Evolutionary conservation across 2,113 vertebrate genomes (phyloP).

Genomic region (Brachyhypopomus occidentalis): DNA sequence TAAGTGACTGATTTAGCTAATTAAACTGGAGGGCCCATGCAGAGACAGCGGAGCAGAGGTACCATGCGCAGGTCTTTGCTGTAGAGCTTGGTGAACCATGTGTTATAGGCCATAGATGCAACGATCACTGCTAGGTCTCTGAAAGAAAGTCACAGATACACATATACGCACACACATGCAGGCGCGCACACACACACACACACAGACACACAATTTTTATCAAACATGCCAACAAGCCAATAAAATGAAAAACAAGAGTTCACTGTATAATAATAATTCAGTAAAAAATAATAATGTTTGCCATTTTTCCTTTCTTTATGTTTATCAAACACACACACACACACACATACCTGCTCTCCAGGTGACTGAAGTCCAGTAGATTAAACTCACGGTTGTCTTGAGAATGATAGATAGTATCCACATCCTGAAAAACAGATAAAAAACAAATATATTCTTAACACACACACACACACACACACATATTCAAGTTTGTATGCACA

Average conservation of each 20-base stretch:
- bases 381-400: slow-evolving; percentile 92
- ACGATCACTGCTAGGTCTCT: slow-evolving; percentile 91
- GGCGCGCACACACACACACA: slow-evolving; percentile 21
- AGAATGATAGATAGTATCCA: slow-evolving; percentile 92
- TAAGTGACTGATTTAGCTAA: not conserved
- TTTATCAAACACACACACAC: too few species aligned
- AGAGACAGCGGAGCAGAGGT: slow-evolving; percentile 61
- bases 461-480: slow-evolving; percentile 46
- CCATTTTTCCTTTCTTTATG: too few species aligned
- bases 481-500: slow-evolving; percentile 16
- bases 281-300: too few species aligned
- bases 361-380: slow-evolving; percentile 88
- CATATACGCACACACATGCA: not conserved
- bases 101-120: slow-evolving; percentile 89
- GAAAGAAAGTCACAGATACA: slow-evolving; percentile 50
- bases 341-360: slow-evolving; percentile 81
- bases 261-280: too few species aligned
- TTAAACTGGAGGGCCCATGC: too few species aligned
- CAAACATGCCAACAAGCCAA: too few species aligned
- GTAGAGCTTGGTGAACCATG: slow-evolving; percentile 91
- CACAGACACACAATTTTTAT: not conserved
- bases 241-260: too few species aligned
- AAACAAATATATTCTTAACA: slow-evolving; percentile 15
- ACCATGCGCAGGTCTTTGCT: slow-evolving; percentile 89
- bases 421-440: slow-evolving; percentile 73